Evolutionary conservation across 2,113 vertebrate genomes (phyloP), one percentile per base, ranked within the genome.

Genomic region (Tricholaema leucomelas): DNA sequence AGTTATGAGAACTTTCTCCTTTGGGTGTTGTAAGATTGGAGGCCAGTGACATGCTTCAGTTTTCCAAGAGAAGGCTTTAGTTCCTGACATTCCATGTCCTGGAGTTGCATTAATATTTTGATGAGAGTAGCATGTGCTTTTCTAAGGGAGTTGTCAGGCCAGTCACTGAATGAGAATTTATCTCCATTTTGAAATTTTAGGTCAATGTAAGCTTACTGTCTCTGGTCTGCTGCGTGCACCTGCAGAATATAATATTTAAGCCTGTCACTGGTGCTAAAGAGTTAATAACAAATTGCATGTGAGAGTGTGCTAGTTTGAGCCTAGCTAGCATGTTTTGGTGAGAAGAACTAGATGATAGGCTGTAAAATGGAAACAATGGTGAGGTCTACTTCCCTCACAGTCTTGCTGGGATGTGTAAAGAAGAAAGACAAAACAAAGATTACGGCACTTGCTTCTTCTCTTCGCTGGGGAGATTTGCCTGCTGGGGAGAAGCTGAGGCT

Each of bases 1-100:
- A 67, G 86, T 91, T 89, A 65, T 73, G 72, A 92, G 75, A 92
- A 79, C 87, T 91, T 80, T 91, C 85, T 94, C 91, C 91, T 93
- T 61, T 67, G 92, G 75, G 78, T 92, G 33, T 81, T 88, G 65
- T 88, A 82, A 85, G 85, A 61, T n/a, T 61, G 52, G 65, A 91
- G 58, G 81, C 72, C 46, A 56, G 64, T 67, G 56, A 50, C 78
- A 83, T 63, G 61, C 56, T 86, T 81, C 82, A 74, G 44, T 93
- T 83, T 33, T 92, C n/a, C 64, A 83, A 67, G 50, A 91, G 78
- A 76, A 75, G n/a, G 77, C 54, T 81, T 94, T 94, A 54, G 91
- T 82, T 70, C 44, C 56, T 55, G 77, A 27, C 59, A 54, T 16
- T 50, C 85, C 44, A 25, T 69, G 58, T 73, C 40, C 59, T 55